Percentiles rank a stretch among this genome's conserved stretches.
Evolutionary conservation across 2,797 vertebrate species (phyloP).

Genomic region (Eospalax fontanierii): DNA sequence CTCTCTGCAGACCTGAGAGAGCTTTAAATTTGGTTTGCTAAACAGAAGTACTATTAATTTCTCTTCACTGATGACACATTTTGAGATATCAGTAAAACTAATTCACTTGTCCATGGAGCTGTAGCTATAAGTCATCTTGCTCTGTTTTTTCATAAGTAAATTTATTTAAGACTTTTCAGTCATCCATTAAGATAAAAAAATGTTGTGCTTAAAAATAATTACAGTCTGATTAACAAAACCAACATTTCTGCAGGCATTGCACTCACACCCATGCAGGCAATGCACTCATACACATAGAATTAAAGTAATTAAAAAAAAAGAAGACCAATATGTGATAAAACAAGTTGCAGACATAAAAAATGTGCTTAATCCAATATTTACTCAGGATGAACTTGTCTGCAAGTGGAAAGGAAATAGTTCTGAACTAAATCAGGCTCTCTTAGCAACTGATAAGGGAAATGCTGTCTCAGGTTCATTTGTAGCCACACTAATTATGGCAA

Average conservation of each 20-base stretch:
- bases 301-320: no score
- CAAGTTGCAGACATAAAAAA: not conserved
- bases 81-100: not conserved
- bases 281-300: no score
- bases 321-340: not conserved
- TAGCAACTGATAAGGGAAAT: not conserved
- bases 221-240: conserved; percentile 29
- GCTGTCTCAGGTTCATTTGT: not conserved
- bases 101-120: not conserved
- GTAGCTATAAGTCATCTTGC: not conserved
- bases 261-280: no score
- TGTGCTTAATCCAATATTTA: no score
- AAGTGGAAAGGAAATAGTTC: not conserved
- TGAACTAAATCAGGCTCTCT: conserved; percentile 40
- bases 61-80: not conserved
- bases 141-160: conserved; percentile 28
- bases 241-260: not conserved
- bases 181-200: not conserved
- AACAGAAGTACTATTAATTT: conserved; percentile 35
- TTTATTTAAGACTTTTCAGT: conserved; percentile 57
- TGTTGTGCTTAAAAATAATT: conserved; percentile 24
- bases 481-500: not conserved
- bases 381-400: not conserved
- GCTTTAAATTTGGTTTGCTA: not conserved
- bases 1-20: not conserved